Evolutionary conservation across 2,888 invertebrate genomes (phyloP), one percentile per base, ranked within the genome.

Genomic region (Blastobasis lacticolella): DNA sequence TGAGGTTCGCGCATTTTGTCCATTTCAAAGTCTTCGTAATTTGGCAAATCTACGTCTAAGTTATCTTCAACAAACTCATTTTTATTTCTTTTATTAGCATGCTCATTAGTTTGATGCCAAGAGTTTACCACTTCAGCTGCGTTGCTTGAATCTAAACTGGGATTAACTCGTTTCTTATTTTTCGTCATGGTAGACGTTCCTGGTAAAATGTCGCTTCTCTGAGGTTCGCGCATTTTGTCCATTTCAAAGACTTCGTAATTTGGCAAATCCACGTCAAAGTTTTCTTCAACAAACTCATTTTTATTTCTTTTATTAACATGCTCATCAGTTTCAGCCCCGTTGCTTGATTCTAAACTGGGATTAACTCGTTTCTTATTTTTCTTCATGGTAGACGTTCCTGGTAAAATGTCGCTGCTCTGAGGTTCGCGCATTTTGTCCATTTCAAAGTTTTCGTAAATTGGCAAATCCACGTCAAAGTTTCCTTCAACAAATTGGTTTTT

Each of bases 131-230:
- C 61, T 38, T 71, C 71, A 47, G 64, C 71, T 37, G 59, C 54
- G 57, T 63, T 64, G 8, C 67, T 54, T 5, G 67, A 66, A 44
- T 63, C 71, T 36, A 70, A 56, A 54, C 73, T 71, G 50, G 78
- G 80, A 59, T 69, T 78, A 46, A 77, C 74, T 67, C 61, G 72
- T 45, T 67, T 61, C 54, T 71, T 66, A 5, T 59, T 53, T 63
- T 69, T 78, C 56, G 78, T 83, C 38, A 85, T 56, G 10, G 85
- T 85, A 0, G 86, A 86, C 5, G 80, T 75, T n/a, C 60, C 53
- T 10, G 73, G 73, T 8, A 63, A 58, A 43, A 61, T 49, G 38
- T 62, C 53, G 49, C 71, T 67, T 40, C 62, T 59, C 44, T 59
- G 63, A 4, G 54, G 57, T 58, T 70, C 57, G 8, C 63, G 47